Conservation (phyloP, 2,797 vertebrate genomes). For the Botia kubotai region DNA sequence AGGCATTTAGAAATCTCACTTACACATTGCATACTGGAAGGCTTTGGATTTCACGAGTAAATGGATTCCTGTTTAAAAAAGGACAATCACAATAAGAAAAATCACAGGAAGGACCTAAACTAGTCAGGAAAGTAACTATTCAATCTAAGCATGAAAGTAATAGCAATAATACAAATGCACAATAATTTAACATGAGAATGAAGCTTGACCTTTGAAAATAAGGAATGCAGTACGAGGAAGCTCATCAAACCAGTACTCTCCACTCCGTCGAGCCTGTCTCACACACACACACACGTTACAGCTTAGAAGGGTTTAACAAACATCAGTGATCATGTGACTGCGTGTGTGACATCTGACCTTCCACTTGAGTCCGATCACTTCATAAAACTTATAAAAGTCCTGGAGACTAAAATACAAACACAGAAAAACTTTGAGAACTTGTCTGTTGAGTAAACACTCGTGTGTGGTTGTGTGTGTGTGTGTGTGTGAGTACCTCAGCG, state of each 20-base stretch:
- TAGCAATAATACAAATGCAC: background rate
- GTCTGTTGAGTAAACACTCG: no score
- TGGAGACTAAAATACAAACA: slow-evolving; percentile 79
- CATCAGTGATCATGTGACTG: slow-evolving; percentile 6
- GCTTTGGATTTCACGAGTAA: slow-evolving; percentile 92
- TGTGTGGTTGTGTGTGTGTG: no score
- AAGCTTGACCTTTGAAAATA: slow-evolving; percentile 90
- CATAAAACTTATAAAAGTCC: slow-evolving; percentile 96
- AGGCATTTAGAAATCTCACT: slow-evolving; percentile 71
- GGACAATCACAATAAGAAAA: slow-evolving; percentile 14
- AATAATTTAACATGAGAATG: background rate
- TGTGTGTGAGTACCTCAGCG: slow-evolving; percentile 81
- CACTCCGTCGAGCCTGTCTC: slow-evolving; percentile 86
- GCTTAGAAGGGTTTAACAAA: slow-evolving; percentile 15
- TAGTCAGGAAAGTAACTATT: background rate
- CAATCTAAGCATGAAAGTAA: background rate
- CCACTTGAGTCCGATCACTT: slow-evolving; percentile 95
- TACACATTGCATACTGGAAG: slow-evolving; percentile 96
- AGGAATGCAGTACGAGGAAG: slow-evolving; percentile 92
- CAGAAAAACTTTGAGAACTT: background rate
- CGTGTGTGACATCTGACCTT: slow-evolving; percentile 79
- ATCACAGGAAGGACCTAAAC: background rate
- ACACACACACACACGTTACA: slow-evolving; percentile 27
- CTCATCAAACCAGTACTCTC: slow-evolving; percentile 96
- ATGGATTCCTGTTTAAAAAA: slow-evolving; percentile 85